A percentile compares a stretch with the other conserved stretches of the same genome.
phyloP scores from a whole-genome alignment of 2,113 vertebrate species.

The Eira barbara region DNA sequence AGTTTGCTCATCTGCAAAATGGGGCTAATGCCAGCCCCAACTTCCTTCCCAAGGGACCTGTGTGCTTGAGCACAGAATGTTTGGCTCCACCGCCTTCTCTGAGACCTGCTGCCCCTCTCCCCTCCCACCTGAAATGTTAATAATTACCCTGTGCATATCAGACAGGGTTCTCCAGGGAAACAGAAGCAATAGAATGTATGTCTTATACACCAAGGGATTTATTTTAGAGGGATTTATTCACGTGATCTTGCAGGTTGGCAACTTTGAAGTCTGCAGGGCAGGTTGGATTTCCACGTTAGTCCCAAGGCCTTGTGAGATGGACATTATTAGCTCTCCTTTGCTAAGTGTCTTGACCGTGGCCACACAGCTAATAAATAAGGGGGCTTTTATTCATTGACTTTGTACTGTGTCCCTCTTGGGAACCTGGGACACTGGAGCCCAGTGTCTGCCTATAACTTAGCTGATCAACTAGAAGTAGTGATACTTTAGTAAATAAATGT shows the following conservation, averaged over 20 bases:
- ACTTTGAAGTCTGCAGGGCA: neutral
- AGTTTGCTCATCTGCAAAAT: neutral
- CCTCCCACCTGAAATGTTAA: neutral
- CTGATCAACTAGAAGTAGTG: neutral
- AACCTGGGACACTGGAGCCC: too few relatives aligned
- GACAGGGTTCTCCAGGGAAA: neutral
- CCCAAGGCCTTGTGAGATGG: neutral
- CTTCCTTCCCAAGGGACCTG: too few relatives aligned
- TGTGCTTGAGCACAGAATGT: neutral
- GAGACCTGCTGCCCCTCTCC: neutral
- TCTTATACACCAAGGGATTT: neutral
- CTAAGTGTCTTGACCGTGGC: neutral
- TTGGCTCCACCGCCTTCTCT: neutral
- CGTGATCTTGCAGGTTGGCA: neutral
- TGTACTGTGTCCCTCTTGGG: neutral
- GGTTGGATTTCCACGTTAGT: neutral
- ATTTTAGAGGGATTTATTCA: neutral
- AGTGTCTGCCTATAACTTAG: neutral
- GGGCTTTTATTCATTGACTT: neutral
- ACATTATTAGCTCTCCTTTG: neutral
- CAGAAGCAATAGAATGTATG: neutral
- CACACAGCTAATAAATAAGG: neutral
- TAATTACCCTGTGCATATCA: too few relatives aligned
- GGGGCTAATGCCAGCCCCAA: neutral
- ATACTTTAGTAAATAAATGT: neutral